Base-by-base conservation (phyloP, 2,888 invertebrate species). In the Sinohyriopsis cumingii region DNA sequence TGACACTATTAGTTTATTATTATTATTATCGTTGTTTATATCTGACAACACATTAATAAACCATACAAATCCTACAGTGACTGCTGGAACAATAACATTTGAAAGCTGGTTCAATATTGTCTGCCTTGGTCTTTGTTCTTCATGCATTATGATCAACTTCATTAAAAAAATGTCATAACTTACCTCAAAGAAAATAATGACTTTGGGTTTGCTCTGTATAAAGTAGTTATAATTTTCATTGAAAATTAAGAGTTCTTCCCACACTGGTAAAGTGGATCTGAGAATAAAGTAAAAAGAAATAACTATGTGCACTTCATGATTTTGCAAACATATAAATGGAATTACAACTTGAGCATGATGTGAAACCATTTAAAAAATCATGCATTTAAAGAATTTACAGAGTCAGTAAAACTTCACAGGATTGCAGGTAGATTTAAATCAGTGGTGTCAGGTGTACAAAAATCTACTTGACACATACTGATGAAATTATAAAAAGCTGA, bases 161-260 rank as follows among this genome's bases (percentile, higher is more conserved):
- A 57, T 22, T 22, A 6, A 55, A 18, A 54, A 54, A 25, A 18
- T 55, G 22, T 25, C 22, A 61, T 22, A 56, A 63, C 79, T 73
- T 78, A 91, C 91, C 87, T 92, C 92, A 88, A 93, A 92, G 73
- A 93, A 90, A 4, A 92, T 69, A 18, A 92, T 83, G 4, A 90
- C 88, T 72, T 89, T 88, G 3, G 90, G 87, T 20, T 90, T 84
- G 18, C 87, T 79, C 66, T 88, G 85, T 7, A 90, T 80, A 65
- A 92, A 89, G 78, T 90, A 88, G 65, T 90, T 83, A 72, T 90
- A 90, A 63, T 91, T 92, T 83, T 94, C 93, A 84, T 93, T 93
- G 78, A 94, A 92, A 55, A 93, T 86, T 12, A 94, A 83, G 63
- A 92, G 89, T 86, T 94, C 94, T 84, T 94, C 93, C 94, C 94